phyloP scores from a whole-genome alignment of 2,797 vertebrate genomes.

The Chrysocyon brachyurus region DNA sequence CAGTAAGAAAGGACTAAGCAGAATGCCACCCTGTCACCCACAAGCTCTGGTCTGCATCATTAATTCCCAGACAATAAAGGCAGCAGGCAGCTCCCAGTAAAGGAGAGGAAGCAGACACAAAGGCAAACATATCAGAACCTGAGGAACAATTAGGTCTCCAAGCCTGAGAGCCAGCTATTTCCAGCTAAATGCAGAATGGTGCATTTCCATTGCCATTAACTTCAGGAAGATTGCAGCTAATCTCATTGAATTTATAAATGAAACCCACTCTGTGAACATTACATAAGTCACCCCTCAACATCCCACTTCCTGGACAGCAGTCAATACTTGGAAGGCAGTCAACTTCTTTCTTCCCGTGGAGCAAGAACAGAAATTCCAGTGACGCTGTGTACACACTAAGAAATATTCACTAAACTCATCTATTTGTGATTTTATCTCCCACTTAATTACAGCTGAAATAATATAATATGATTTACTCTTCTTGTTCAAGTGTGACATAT shows the following conservation, averaged over 20 bases:
- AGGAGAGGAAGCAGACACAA: slow-evolving; percentile 60
- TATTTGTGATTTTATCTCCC: slow-evolving; percentile 86
- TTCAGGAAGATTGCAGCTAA: slow-evolving; percentile 78
- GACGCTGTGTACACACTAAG: background rate
- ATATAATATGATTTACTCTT: slow-evolving; percentile 85
- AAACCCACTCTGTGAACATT: slow-evolving; percentile 61
- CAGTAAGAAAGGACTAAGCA: background rate
- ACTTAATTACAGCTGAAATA: slow-evolving; percentile 88
- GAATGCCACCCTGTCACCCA: background rate
- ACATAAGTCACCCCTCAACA: slow-evolving; percentile 73
- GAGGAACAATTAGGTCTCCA: slow-evolving; percentile 81
- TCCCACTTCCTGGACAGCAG: slow-evolving; percentile 65
- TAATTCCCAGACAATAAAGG: slow-evolving; percentile 48
- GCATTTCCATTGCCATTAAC: slow-evolving; percentile 78
- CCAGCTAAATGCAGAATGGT: slow-evolving; percentile 82
- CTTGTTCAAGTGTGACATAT: slow-evolving; percentile 85
- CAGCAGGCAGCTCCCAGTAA: slow-evolving; percentile 3
- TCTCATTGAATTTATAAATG: slow-evolving; percentile 68
- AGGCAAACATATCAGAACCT: slow-evolving; percentile 76
- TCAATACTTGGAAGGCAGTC: slow-evolving; percentile 71
- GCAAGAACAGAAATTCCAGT: slow-evolving; percentile 18
- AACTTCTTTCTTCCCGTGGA: slow-evolving; percentile 33
- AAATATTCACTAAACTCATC: slow-evolving; percentile 68
- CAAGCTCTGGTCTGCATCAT: slow-evolving; percentile 11
- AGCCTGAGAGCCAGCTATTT: slow-evolving; percentile 77